These are phyloP conservation scores for Arenicola marina DNA, from an alignment of 2,888 invertebrate genomes.

Conservation along the genomic window DNA sequence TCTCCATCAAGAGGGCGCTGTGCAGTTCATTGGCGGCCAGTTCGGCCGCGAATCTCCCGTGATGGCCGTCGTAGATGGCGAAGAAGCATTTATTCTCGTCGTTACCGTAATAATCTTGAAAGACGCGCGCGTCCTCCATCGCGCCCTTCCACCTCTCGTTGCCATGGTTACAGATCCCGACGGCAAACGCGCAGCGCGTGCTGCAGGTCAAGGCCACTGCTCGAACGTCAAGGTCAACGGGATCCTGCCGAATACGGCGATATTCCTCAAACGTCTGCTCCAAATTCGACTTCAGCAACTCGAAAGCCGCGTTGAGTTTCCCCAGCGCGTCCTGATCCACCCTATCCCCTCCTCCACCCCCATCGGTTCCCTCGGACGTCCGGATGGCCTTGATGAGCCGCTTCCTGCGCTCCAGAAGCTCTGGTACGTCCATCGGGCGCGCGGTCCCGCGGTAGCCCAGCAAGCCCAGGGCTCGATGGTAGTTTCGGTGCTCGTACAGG, in stretches of 20 bases:
- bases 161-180: conserved; percentile 37
- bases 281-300: conserved; percentile 49
- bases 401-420: neutral
- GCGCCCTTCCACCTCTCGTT: conserved; percentile 52
- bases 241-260: conserved; percentile 41
- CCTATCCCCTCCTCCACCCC: too few relatives aligned
- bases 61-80: conserved; percentile 55
- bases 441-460: conserved; percentile 26
- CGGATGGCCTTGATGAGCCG: neutral
- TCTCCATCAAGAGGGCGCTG: conserved; percentile 48
- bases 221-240: conserved; percentile 42
- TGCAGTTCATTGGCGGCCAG: conserved; percentile 53
- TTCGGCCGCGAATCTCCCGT: conserved; percentile 54
- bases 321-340: conserved; percentile 32
- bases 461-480: conserved; percentile 45
- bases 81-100: conserved; percentile 52
- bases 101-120: conserved; percentile 54
- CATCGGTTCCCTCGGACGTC: too few relatives aligned
- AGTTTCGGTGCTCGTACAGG: conserved; percentile 46
- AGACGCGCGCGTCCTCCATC: conserved; percentile 56
- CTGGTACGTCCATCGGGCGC: too few relatives aligned
- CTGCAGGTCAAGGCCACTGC: conserved; percentile 47
- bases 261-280: conserved; percentile 48
- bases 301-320: conserved; percentile 50
- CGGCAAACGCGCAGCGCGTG: conserved; percentile 37